These are phyloP conservation scores for Petroica traversi DNA, from an alignment of 2,113 vertebrate species.

Conservation along the genomic window DNA sequence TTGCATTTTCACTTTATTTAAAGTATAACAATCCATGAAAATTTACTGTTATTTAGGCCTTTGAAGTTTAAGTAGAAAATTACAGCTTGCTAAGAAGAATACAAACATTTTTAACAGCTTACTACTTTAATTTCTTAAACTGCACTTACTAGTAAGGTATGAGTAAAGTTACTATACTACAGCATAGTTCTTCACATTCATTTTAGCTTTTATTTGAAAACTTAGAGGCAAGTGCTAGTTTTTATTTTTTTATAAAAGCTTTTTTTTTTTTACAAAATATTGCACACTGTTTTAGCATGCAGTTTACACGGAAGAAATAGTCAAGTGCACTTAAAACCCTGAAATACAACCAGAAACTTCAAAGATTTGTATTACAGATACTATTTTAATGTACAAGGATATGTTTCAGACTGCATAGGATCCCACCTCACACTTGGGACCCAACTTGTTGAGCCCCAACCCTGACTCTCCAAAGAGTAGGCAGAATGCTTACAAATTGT, in stretches of 20 bases:
- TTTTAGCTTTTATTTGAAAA: slow-evolving; percentile 34
- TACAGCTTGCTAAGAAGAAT: neutral
- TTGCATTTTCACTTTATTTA: neutral
- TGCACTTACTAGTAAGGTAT: neutral
- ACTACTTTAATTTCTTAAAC: slow-evolving; percentile 2
- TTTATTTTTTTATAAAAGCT: neutral
- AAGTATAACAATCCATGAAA: neutral
- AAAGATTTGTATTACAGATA: neutral
- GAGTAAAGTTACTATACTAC: slow-evolving; percentile 6
- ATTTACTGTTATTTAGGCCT: neutral
- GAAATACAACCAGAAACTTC: slow-evolving; percentile 4
- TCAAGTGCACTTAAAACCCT: slow-evolving; percentile 54
- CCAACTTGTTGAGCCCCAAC: neutral
- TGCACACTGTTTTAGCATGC: slow-evolving; percentile 54
- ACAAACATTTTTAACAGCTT: neutral
- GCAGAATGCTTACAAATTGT: neutral
- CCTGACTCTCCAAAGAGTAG: neutral
- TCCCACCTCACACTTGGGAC: neutral
- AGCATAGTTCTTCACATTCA: slow-evolving; percentile 26
- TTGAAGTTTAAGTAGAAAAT: slow-evolving; percentile 30
- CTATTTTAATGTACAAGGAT: neutral
- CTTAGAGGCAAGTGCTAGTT: neutral
- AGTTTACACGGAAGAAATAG: slow-evolving; percentile 9
- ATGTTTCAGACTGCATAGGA: neutral
- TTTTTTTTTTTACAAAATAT: slow-evolving; percentile 38